Evolutionary conservation across 2,113 vertebrate genomes (phyloP), one percentile per base, ranked within the genome.

Genomic region (Rhagologus leucostigma): DNA sequence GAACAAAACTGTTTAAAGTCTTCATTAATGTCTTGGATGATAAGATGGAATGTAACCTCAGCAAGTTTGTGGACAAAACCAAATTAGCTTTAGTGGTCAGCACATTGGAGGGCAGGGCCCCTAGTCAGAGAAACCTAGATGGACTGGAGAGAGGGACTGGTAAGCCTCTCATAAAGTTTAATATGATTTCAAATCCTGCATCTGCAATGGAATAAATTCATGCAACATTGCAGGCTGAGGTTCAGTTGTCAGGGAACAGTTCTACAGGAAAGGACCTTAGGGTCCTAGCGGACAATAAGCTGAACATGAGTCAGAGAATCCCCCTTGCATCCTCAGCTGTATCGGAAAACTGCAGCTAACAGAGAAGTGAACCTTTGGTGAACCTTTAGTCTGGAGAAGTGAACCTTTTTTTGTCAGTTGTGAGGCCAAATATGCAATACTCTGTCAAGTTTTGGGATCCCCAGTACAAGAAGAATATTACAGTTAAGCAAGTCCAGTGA

Each of bases 211-310:
- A 73, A 47, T 47, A 74, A 81, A 8, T 7, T 35, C 5, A 39
- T 68, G 27, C 4, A 60, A 47, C 8, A 50, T 22, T 30, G 16
- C 3, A 53, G 24, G 8, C 22, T 74, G n/a, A 70, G 22, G 11
- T 49, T 22, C 27, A 35, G 1, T 8, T 89, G 6, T 7, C 1
- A 7, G 10, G 8, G 16, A 60, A 53, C 2, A 24, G 9, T 6
- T 77, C 21, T 84, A 20, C 23, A 73, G 65, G 59, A 87, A 27
- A 60, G 6, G 11, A 56, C 12, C 9, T 73, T 9, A 20, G 20
- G 3, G 13, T 74, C 5, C 37, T 47, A 22, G 26, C 23, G 33
- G 5, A 35, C 18, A 33, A 4, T 20, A 64, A 65, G 3, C 35
- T 63, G 11, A 62, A 67, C 0, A 0, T 35, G 10, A 88, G 10